Evolutionary conservation across 2,888 invertebrate species (phyloP).

Genomic region (Apamea sordens): DNA sequence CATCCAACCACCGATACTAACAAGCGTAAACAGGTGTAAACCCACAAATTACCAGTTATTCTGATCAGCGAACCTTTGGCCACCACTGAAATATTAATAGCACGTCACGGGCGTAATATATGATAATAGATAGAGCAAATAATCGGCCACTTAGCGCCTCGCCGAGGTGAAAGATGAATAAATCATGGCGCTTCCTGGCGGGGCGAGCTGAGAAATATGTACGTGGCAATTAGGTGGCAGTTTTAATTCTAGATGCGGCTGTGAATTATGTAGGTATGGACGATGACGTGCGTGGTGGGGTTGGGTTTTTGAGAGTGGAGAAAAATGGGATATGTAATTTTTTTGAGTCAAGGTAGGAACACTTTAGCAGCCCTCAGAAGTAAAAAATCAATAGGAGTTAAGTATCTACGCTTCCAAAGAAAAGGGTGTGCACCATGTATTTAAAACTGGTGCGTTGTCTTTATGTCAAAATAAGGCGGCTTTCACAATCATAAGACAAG

Average conservation of each 20-base stretch:
- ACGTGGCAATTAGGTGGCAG: conserved; percentile 60
- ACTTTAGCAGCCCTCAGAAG: neutral
- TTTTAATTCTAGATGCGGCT: conserved; percentile 56
- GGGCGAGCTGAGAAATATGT: conserved; percentile 55
- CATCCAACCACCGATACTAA: conserved; percentile 10
- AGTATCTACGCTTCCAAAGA: neutral
- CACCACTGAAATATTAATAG: conserved; percentile 62
- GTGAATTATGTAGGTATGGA: conserved; percentile 30
- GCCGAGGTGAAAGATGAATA: conserved; percentile 65
- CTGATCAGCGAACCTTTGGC: conserved; percentile 56
- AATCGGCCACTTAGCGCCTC: conserved; percentile 63
- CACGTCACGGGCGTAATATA: conserved; percentile 64
- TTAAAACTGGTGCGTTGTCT: neutral
- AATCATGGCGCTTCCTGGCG: conserved; percentile 67
- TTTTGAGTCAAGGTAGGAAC: neutral
- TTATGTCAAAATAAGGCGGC: neutral
- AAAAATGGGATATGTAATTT: neutral
- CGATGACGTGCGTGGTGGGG: neutral
- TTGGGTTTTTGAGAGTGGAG: neutral
- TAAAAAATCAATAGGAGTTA: neutral
- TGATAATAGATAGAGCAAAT: conserved; percentile 67
- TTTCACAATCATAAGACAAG: neutral
- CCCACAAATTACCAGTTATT: conserved; percentile 50
- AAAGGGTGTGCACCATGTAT: neutral
- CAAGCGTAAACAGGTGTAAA: conserved; percentile 34